Conservation (phyloP, 2,888 invertebrate genomes). For the Pherbina coryleti region DNA sequence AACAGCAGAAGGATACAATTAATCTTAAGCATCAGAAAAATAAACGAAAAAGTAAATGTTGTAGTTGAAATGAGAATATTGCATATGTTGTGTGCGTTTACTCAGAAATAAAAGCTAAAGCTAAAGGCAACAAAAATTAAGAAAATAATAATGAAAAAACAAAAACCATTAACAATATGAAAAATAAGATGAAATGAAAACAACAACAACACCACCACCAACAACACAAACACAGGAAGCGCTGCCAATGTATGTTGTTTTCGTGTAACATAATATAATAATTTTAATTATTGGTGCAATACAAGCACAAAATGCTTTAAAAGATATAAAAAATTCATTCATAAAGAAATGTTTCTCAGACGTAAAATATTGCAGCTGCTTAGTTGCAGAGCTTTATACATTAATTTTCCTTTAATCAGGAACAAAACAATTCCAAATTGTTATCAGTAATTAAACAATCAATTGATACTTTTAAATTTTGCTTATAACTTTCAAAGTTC, state of each 20-base stretch:
- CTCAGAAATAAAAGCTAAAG: constrained; percentile 27
- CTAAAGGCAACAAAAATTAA: constrained; percentile 18
- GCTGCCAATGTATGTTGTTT: constrained; percentile 25
- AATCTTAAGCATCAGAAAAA: constrained; percentile 62
- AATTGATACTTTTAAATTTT: no score
- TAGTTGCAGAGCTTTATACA: no score
- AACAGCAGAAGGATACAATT: constrained; percentile 67
- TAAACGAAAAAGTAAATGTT: constrained; percentile 67
- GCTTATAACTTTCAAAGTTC: no score
- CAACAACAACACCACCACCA: constrained; percentile 1
- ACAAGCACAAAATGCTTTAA: not conserved
- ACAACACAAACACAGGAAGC: constrained; percentile 3
- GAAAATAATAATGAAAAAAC: not conserved
- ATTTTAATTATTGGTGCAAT: not conserved
- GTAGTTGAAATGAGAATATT: constrained; percentile 61
- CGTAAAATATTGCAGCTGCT: not conserved
- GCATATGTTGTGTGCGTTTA: constrained; percentile 21
- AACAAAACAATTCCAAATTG: no score
- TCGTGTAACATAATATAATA: not conserved
- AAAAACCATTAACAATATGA: not conserved
- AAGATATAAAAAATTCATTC: not conserved
- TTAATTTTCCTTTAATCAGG: no score
- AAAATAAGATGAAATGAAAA: not conserved
- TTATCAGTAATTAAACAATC: no score
- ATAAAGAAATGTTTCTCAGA: not conserved